These are phyloP conservation scores for Bursaphelenchus mucronatus DNA, from an alignment of 1,140 invertebrate genomes.

Conservation along the genomic window DNA sequence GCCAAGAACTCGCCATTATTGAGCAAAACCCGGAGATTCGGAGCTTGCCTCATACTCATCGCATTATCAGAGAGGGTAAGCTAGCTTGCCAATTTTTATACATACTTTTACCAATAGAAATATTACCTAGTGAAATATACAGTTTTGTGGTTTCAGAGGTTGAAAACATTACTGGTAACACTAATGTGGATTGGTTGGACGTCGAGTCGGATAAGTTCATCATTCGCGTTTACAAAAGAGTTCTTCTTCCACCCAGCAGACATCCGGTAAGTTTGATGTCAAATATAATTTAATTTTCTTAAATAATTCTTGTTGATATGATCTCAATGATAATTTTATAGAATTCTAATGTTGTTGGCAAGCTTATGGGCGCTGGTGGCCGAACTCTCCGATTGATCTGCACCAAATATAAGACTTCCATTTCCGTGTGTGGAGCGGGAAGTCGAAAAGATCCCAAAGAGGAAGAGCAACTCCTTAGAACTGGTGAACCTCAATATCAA, in stretches of 20 bases:
- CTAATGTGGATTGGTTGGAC: conserved; percentile 19
- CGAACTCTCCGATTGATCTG: conserved; percentile 22
- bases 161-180: conserved; percentile 9
- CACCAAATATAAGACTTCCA: conserved; percentile 19
- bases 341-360: conserved; percentile 13
- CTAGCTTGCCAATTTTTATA: background rate
- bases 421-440: conserved; percentile 16
- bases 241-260: conserved; percentile 7
- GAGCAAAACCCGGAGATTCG: conserved; percentile 10
- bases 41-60: conserved; percentile 5
- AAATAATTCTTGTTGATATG: background rate
- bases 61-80: conserved; percentile 10
- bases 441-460: conserved; percentile 14
- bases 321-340: background rate
- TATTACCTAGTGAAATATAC: too few species aligned
- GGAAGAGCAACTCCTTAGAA: conserved; percentile 9
- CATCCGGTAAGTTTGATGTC: conserved; percentile 3
- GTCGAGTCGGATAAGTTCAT: conserved; percentile 13
- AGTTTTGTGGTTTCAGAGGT: conserved; percentile 4
- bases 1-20: conserved; percentile 16
- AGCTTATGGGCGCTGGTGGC: conserved; percentile 9
- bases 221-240: conserved; percentile 6
- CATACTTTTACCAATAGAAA: too few species aligned
- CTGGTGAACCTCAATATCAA: conserved; percentile 8
- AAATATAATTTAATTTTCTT: too few species aligned